Base-by-base conservation (phyloP, 2,888 invertebrate genomes). In the Proisotoma minuta region DNA sequence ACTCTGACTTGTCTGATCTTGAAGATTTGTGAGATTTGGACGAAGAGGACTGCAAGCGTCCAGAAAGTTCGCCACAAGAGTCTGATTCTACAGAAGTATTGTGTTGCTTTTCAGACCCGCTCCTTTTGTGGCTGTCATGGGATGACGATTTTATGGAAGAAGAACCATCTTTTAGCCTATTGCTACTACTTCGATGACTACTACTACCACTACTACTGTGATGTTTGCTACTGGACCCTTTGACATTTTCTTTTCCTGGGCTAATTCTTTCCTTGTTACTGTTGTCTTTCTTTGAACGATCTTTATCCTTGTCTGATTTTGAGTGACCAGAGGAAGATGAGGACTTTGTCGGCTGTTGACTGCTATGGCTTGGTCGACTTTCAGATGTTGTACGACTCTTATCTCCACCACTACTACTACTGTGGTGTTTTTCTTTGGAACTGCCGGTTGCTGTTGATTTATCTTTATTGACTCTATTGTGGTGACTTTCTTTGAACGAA, bases 111-210 rank as follows among this genome's bases (percentile, higher is more conserved):
- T 54, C 54, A 22, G 4, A 4, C 4, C 18, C 23, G 23, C 39
- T 22, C 39, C 28, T 43, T 43, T 43, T 43, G 20, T 53, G 53
- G 4, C 18, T 43, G 4, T 43, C 43, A 43, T 5, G 4, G 50
- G 75, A 75, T 61, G 76, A 74, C 57, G 68, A 71, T 23, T 74
- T 73, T 49, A 73, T 75, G 47, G 76, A 74, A 54, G 73, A 73
- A 15, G 66, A 75, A 78, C 80, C 59, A 65, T 75, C 76, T 75
- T 75, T 78, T 74, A 75, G 60, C 15, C 5, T 39, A 43, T 28
- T 40, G 1, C 43, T 59, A 24, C 50, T 49, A 28, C 58, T 58
- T 20, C 51, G 47, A 39, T 59, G 59, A 58, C 64, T 64, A 54
- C 47, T 54, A 39, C 53, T 54, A 20, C 59, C 56, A 28, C 60